Conservation (phyloP, 2,888 invertebrate genomes). For the Poecilus cupreus region DNA sequence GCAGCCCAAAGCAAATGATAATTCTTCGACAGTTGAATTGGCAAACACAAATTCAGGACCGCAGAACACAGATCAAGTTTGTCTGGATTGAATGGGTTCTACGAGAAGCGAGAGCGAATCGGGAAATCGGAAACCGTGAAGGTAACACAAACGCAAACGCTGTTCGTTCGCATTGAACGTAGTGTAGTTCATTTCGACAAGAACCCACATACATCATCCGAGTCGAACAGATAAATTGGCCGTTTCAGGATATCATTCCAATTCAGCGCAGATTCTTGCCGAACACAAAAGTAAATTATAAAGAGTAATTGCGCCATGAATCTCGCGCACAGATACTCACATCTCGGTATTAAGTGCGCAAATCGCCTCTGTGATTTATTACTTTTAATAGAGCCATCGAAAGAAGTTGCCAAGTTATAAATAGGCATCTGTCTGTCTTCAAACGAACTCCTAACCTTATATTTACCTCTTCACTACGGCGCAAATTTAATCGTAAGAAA, state of each 20-base stretch:
- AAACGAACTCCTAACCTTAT: neutral
- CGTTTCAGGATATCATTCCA: slow-evolving; percentile 50
- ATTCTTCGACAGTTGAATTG: slow-evolving; percentile 39
- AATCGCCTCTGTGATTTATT: slow-evolving; percentile 39
- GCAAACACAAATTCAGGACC: slow-evolving; percentile 42
- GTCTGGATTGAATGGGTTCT: slow-evolving; percentile 30
- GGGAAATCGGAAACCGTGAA: slow-evolving; percentile 36
- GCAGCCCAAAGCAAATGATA: slow-evolving; percentile 16
- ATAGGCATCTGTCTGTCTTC: slow-evolving; percentile 11
- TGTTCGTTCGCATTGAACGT: neutral
- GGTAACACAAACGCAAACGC: slow-evolving; percentile 9
- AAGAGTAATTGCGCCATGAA: slow-evolving; percentile 53
- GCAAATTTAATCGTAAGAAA: neutral
- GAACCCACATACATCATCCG: slow-evolving; percentile 48
- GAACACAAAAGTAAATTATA: slow-evolving; percentile 54
- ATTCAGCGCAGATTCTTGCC: slow-evolving; percentile 48
- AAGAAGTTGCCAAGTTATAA: slow-evolving; percentile 26
- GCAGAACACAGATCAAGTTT: slow-evolving; percentile 44
- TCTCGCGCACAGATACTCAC: slow-evolving; percentile 38
- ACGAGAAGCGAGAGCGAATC: neutral
- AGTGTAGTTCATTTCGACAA: slow-evolving; percentile 28
- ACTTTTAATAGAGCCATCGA: slow-evolving; percentile 49
- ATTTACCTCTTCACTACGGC: too few relatives aligned
- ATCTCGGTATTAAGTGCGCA: slow-evolving; percentile 34
- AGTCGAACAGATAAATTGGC: slow-evolving; percentile 47